Conservation (phyloP, 2,113 vertebrate genomes). For the Motacilla alba region DNA sequence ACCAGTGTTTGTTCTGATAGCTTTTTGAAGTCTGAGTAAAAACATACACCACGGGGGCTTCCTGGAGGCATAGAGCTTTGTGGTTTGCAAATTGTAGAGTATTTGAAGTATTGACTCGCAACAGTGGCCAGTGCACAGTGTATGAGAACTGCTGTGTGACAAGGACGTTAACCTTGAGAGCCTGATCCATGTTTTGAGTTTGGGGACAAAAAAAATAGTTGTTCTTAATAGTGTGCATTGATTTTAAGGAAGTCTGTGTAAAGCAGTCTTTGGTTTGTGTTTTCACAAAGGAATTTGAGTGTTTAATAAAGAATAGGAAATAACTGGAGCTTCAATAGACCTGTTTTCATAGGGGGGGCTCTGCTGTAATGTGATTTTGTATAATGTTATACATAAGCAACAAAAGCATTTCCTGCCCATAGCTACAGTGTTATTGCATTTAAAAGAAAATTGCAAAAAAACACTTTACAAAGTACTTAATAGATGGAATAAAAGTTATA, state of each 20-base stretch:
- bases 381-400: neutral
- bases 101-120: neutral
- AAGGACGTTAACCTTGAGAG: slow-evolving; percentile 2
- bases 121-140: neutral
- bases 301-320: slow-evolving; percentile 50
- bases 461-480: neutral
- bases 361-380: neutral
- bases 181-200: slow-evolving; percentile 26
- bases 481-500: neutral
- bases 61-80: slow-evolving; percentile 8
- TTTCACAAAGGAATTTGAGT: slow-evolving; percentile 36
- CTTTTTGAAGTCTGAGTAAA: slow-evolving; percentile 45
- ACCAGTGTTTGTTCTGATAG: neutral
- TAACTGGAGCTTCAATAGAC: slow-evolving; percentile 37
- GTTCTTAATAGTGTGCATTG: slow-evolving; percentile 12
- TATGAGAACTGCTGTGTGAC: neutral
- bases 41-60: slow-evolving; percentile 7
- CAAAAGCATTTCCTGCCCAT: slow-evolving; percentile 33
- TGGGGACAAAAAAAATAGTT: slow-evolving; percentile 12
- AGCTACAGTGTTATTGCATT: neutral
- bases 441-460: neutral
- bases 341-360: neutral
- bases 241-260: slow-evolving; percentile 44
- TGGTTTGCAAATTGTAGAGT: neutral
- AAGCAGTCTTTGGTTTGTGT: slow-evolving; percentile 22